These are phyloP conservation scores for Gobiocypris rarus DNA, from an alignment of 2,113 vertebrate species.

Conservation along the genomic window DNA sequence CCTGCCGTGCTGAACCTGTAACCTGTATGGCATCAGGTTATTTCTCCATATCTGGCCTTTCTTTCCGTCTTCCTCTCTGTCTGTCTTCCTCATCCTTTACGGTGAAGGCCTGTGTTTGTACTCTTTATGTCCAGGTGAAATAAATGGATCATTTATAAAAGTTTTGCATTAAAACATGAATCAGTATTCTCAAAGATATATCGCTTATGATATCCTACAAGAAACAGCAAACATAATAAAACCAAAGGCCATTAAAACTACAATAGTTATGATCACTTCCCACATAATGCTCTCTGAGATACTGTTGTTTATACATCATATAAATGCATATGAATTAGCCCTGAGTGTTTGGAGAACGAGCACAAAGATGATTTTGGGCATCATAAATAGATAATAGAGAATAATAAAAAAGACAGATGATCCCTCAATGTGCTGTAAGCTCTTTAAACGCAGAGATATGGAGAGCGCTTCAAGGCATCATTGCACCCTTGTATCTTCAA, in stretches of 20 bases:
- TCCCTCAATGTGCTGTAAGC: background rate
- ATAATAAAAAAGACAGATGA: slow-evolving; percentile 4
- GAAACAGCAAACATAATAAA: background rate
- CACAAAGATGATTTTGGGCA: slow-evolving; percentile 20
- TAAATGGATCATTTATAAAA: background rate
- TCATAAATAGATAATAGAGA: slow-evolving; percentile 14
- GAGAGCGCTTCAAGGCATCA: background rate
- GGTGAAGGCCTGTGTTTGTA: background rate
- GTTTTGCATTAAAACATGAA: background rate
- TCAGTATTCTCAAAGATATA: background rate
- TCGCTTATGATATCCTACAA: background rate
- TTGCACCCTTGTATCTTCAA: slow-evolving; percentile 40
- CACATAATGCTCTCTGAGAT: background rate
- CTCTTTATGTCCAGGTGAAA: too few relatives aligned
- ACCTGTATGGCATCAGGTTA: too few relatives aligned
- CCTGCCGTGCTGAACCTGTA: background rate
- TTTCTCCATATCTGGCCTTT: background rate
- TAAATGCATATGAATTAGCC: background rate
- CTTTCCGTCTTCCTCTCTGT: background rate
- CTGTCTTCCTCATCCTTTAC: background rate
- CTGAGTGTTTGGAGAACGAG: background rate
- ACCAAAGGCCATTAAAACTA: background rate
- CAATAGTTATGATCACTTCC: background rate
- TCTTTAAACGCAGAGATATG: background rate
- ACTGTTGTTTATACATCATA: background rate